These are phyloP conservation scores for Mystacides longicornis DNA, from an alignment of 2,888 invertebrate species.

Conservation along the genomic window DNA sequence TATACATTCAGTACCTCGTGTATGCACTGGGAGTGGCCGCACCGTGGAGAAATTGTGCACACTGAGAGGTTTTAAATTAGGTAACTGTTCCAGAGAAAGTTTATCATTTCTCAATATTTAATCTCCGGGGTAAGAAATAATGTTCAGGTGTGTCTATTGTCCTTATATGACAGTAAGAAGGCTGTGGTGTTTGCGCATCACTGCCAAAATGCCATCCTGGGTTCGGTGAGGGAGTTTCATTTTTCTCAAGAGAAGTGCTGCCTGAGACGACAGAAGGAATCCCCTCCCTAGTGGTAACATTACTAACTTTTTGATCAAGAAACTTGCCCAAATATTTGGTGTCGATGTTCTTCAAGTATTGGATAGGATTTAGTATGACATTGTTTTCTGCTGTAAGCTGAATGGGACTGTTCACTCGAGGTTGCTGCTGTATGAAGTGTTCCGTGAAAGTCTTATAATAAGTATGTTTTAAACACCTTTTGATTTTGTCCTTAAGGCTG, in stretches of 20 bases:
- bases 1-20: too few relatives aligned
- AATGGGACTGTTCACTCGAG: too few relatives aligned
- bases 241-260: background rate
- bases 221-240: background rate
- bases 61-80: too few relatives aligned
- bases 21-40: too few relatives aligned
- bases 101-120: slow-evolving; percentile 20
- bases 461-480: slow-evolving; percentile 27
- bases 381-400: slow-evolving; percentile 14
- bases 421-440: background rate
- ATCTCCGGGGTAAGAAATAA: slow-evolving; percentile 23
- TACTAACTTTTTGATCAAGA: background rate
- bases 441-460: background rate
- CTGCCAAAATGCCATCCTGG: too few relatives aligned
- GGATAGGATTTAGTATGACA: slow-evolving; percentile 21
- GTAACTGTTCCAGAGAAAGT: too few relatives aligned
- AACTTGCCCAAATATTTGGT: too few relatives aligned
- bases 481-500: slow-evolving; percentile 31
- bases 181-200: background rate
- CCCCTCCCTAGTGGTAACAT: background rate
- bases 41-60: too few relatives aligned
- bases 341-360: slow-evolving; percentile 20
- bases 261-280: background rate
- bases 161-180: background rate
- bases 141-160: slow-evolving; percentile 19